Evolutionary conservation across 1,140 invertebrate genomes (phyloP).

Genomic region (Agrilus planipennis): DNA sequence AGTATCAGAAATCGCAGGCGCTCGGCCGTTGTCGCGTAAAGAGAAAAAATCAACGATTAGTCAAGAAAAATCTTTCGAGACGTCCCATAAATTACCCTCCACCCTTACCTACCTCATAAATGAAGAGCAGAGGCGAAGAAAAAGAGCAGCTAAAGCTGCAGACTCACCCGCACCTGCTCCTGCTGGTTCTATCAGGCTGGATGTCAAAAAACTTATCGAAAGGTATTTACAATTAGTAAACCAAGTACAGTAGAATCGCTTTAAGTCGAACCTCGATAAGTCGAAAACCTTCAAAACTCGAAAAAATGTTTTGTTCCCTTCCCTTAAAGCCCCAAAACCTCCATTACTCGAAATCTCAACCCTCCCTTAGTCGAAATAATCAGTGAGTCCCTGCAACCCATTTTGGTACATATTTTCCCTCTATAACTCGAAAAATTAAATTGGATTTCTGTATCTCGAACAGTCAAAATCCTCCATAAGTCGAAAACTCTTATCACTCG

Average conservation of each 20-base stretch:
- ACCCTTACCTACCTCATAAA: slow-evolving; percentile 20
- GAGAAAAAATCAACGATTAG: slow-evolving; percentile 19
- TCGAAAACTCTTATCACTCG: too few relatives aligned
- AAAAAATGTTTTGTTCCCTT: too few relatives aligned
- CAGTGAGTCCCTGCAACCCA: too few relatives aligned
- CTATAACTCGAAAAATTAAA: too few relatives aligned
- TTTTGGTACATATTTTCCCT: too few relatives aligned
- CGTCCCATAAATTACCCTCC: slow-evolving; percentile 30
- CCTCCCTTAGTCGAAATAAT: too few relatives aligned
- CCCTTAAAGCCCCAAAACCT: too few relatives aligned
- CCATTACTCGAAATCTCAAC: too few relatives aligned
- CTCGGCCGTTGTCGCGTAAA: slow-evolving; percentile 24
- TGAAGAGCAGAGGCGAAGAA: slow-evolving; percentile 18
- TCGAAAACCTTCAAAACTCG: too few relatives aligned
- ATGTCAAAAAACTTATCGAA: slow-evolving; percentile 25
- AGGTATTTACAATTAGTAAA: slow-evolving; percentile 22
- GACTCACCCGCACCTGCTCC: slow-evolving; percentile 25
- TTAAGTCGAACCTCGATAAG: too few relatives aligned
- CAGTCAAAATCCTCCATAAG: too few relatives aligned
- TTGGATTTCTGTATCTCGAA: too few relatives aligned
- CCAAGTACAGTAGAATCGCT: slow-evolving; percentile 9
- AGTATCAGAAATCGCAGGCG: slow-evolving; percentile 17
- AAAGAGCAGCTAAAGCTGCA: slow-evolving; percentile 8
- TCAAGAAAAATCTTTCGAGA: slow-evolving; percentile 27
- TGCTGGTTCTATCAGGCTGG: slow-evolving; percentile 30